phyloP scores from a whole-genome alignment of 2,888 invertebrate genomes.

The Ophion obscuratus region DNA sequence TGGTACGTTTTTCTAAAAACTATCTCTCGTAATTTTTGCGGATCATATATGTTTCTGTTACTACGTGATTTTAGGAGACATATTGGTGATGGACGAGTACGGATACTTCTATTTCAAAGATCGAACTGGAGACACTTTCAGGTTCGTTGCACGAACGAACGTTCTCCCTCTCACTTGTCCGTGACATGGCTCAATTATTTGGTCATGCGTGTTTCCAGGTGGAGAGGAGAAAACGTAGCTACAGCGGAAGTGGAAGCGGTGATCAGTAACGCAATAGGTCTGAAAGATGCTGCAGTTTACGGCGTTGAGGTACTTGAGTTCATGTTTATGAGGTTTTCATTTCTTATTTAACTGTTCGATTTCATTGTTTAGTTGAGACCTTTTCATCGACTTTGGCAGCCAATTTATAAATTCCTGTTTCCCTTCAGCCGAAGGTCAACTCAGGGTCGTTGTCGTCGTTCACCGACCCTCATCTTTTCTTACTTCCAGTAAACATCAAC shows the following conservation, averaged over 20 bases:
- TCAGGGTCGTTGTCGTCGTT: neutral
- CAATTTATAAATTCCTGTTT: neutral
- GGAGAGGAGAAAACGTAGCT: slow-evolving; percentile 99
- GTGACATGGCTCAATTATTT: slow-evolving; percentile 5
- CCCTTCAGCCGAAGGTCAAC: neutral
- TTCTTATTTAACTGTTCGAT: neutral
- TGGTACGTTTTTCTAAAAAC: slow-evolving; percentile 78
- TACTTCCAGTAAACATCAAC: no score
- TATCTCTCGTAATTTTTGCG: no score
- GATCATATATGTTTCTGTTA: neutral
- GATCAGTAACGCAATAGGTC: slow-evolving; percentile 90
- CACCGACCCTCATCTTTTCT: no score
- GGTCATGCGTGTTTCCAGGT: slow-evolving; percentile 84
- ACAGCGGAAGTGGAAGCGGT: slow-evolving; percentile 98
- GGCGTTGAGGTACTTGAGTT: slow-evolving; percentile 91
- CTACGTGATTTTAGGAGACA: slow-evolving; percentile 87
- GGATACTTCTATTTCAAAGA: slow-evolving; percentile 97
- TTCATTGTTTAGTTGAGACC: neutral
- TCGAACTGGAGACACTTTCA: slow-evolving; percentile 93
- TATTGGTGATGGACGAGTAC: slow-evolving; percentile 95
- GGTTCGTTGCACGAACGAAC: slow-evolving; percentile 77
- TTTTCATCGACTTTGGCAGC: neutral
- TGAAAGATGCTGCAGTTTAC: slow-evolving; percentile 94
- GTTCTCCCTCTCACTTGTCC: neutral
- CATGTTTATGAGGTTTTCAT: neutral